Evolutionary conservation across 2,888 invertebrate genomes (phyloP), one percentile per base, ranked within the genome.

Genomic region (Prosopocoilus inquinatus): DNA sequence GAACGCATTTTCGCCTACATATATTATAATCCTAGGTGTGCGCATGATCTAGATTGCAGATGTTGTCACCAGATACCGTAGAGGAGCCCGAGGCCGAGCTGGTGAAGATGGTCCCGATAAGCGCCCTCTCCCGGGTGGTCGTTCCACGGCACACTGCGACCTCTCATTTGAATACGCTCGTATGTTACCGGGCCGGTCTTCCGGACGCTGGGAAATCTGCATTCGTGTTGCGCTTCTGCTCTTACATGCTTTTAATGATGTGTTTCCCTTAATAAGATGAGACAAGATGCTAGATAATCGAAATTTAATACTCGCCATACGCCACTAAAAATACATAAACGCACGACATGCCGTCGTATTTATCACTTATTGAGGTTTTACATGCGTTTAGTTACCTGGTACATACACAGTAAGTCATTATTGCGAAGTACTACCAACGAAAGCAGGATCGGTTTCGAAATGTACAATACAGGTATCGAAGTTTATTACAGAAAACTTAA

Each of bases 1-100:
- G n/a, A 28, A 41, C 20, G 41, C 36, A 16, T 16, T 50, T 41
- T 35, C 66, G 65, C 68, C 67, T 65, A 66, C 69, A 68, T 70
- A 66, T 66, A 70, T 72, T 70, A 71, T 67, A 68, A 70, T 71
- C 71, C 67, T 71, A 73, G 74, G 75, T 72, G 74, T 74, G 71
- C 69, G 71, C 74, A 74, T 75, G 75, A 76, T 76, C 75, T 75
- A 75, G 76, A 76, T 75, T 72, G 73, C 65, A 75, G 77, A 77
- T 77, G 70, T 77, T 76, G 77, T 77, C 77, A 75, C 77, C 77
- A 77, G 77, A 77, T 76, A 75, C 67, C 58, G 54, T 59, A 45
- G 48, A 56, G 55, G 66, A 61, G 60, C 66, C 66, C 61, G 65
- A 56, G 60, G 64, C 59, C 66, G 65, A 63, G 61, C 68, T 64